phyloP scores from a whole-genome alignment of 2,797 vertebrate genomes.

The Gallinago stenura region DNA sequence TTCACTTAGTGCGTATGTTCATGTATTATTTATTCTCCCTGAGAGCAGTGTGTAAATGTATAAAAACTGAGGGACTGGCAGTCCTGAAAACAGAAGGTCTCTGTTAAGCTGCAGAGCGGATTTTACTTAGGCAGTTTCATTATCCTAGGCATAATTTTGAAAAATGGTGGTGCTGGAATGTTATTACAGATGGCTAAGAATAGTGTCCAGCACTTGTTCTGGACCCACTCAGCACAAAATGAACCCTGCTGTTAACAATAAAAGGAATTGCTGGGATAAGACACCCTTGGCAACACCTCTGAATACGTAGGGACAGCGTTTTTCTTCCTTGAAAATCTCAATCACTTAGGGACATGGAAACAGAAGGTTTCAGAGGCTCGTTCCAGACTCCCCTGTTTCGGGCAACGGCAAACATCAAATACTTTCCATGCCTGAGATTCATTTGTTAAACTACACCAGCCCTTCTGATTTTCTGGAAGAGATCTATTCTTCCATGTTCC shows the following conservation, averaged over 20 bases:
- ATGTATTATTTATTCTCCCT: conserved; percentile 61
- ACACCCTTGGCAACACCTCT: neutral
- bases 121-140: neutral
- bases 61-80: conserved; percentile 42
- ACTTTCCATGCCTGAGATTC: neutral
- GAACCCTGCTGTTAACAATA: conserved; percentile 10
- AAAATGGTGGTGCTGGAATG: neutral
- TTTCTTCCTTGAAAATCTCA: neutral
- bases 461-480: neutral
- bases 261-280: neutral
- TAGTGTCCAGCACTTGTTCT: conserved; percentile 8
- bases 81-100: conserved; percentile 56
- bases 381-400: neutral
- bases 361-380: neutral
- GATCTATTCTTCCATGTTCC: neutral
- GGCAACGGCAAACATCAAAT: neutral
- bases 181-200: conserved; percentile 39
- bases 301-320: accelerated
- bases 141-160: neutral
- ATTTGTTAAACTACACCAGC: neutral
- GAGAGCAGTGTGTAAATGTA: conserved; percentile 40
- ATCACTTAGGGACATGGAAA: neutral
- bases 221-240: neutral
- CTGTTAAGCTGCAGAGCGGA: neutral
- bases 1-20: conserved; percentile 48